These are phyloP conservation scores for Natator depressus DNA, from an alignment of 2,113 vertebrate species.

Conservation along the genomic window DNA sequence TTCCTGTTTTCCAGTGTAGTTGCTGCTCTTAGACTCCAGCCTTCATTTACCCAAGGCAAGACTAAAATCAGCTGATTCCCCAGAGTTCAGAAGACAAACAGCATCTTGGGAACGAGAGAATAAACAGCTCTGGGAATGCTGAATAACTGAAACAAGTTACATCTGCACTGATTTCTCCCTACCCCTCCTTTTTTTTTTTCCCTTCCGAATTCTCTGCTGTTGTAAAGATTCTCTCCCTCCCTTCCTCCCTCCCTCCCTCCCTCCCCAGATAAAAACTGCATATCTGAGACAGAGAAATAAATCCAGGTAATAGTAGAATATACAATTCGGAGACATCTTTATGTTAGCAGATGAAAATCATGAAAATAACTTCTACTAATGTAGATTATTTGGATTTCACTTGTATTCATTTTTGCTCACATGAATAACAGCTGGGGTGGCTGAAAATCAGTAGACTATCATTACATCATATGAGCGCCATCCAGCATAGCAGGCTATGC, in stretches of 20 bases:
- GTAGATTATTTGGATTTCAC: not conserved
- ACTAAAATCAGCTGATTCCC: constrained; percentile 44
- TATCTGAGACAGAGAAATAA: not conserved
- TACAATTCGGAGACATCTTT: not conserved
- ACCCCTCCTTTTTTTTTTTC: not conserved
- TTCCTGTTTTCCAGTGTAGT: constrained; percentile 21
- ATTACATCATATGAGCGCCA: not conserved
- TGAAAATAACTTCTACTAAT: not conserved
- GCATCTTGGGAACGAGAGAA: constrained; percentile 39
- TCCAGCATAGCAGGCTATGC: not conserved
- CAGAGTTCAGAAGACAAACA: constrained; percentile 54
- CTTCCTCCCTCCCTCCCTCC: not conserved
- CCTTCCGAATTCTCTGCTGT: not conserved
- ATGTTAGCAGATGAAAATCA: not conserved
- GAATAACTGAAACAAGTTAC: constrained; percentile 66
- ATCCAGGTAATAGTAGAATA: not conserved
- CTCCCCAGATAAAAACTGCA: not conserved
- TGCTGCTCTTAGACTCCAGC: not conserved
- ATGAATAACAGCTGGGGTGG: not conserved
- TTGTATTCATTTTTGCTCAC: not conserved
- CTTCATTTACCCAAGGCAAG: constrained; percentile 34
- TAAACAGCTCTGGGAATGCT: constrained; percentile 59
- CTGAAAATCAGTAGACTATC: not conserved
- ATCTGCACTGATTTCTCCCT: not conserved
- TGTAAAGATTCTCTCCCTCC: not conserved